Evolutionary conservation across 2,888 invertebrate genomes (phyloP).

Genomic region (Microdon myrmicae): DNA sequence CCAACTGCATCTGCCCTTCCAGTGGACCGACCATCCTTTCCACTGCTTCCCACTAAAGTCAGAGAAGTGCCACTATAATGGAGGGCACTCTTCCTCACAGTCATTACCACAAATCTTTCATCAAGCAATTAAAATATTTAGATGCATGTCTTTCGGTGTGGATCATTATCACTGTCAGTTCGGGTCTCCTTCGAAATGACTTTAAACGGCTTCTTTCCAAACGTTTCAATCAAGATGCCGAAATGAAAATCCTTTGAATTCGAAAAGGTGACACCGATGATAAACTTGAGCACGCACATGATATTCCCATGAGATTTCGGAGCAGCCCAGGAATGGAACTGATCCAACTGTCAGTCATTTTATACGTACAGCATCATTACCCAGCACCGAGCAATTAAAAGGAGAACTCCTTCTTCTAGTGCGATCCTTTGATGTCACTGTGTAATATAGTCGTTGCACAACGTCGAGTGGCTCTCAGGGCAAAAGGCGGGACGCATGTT

Average conservation of each 20-base stretch:
- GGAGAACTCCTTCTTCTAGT: slow-evolving; percentile 46
- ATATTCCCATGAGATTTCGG: slow-evolving; percentile 35
- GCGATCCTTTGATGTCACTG: slow-evolving; percentile 50
- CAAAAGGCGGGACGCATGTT: slow-evolving; percentile 35
- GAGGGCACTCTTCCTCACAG: slow-evolving; percentile 47
- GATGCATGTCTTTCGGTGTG: slow-evolving; percentile 51
- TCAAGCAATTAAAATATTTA: slow-evolving; percentile 50
- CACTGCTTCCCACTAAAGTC: slow-evolving; percentile 5
- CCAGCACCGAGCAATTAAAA: slow-evolving; percentile 32
- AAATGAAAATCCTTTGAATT: slow-evolving; percentile 37
- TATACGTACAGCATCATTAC: background rate
- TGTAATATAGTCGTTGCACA: slow-evolving; percentile 47
- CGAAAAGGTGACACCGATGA: slow-evolving; percentile 37
- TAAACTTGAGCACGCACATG: slow-evolving; percentile 50
- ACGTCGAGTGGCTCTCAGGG: slow-evolving; percentile 19
- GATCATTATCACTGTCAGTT: slow-evolving; percentile 49
- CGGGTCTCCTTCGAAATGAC: slow-evolving; percentile 29
- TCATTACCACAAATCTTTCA: slow-evolving; percentile 52
- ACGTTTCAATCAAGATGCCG: slow-evolving; percentile 46
- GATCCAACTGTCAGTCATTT: slow-evolving; percentile 15
- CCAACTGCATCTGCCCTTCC: slow-evolving; percentile 13
- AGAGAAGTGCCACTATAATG: slow-evolving; percentile 17
- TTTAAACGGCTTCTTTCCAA: slow-evolving; percentile 37
- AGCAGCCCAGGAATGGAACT: slow-evolving; percentile 40
- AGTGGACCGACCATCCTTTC: slow-evolving; percentile 6